These are phyloP conservation scores for Oscheius sp. DNA, from an alignment of 1,140 invertebrate species.

Conservation along the genomic window DNA sequence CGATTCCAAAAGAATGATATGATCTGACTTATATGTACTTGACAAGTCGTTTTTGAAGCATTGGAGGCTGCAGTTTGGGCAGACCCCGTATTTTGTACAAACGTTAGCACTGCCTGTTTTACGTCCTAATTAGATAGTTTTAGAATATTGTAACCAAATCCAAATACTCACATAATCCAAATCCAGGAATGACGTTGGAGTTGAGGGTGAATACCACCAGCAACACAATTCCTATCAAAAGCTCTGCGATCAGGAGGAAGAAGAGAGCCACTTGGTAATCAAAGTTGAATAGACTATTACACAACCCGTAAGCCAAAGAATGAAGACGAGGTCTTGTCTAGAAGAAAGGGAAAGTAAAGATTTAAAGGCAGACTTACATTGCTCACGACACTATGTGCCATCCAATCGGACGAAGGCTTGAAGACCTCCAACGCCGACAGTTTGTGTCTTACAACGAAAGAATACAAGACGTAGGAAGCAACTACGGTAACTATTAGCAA, in stretches of 20 bases:
- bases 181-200: too few species aligned
- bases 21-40: too few species aligned
- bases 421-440: conserved; percentile 16
- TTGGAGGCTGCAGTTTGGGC: too few species aligned
- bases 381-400: conserved; percentile 18
- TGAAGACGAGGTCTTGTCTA: conserved; percentile 17
- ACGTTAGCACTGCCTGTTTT: too few species aligned
- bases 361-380: too few species aligned
- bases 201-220: conserved; percentile 23
- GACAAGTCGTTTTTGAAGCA: too few species aligned
- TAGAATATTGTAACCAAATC: neutral
- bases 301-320: conserved; percentile 25
- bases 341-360: conserved; percentile 24
- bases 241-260: conserved; percentile 23
- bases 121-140: too few species aligned
- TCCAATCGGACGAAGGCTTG: conserved; percentile 32
- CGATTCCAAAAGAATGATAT: too few species aligned
- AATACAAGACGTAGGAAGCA: conserved; percentile 1
- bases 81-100: too few species aligned
- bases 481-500: neutral
- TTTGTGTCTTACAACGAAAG: conserved; percentile 7
- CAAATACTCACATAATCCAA: conserved; percentile 24
- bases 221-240: conserved; percentile 10
- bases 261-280: conserved; percentile 10
- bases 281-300: conserved; percentile 5